A percentile compares a stretch with the other conserved stretches of the same genome.
phyloP scores from a whole-genome alignment of 2,888 invertebrate genomes.

The Norana najaformis region DNA sequence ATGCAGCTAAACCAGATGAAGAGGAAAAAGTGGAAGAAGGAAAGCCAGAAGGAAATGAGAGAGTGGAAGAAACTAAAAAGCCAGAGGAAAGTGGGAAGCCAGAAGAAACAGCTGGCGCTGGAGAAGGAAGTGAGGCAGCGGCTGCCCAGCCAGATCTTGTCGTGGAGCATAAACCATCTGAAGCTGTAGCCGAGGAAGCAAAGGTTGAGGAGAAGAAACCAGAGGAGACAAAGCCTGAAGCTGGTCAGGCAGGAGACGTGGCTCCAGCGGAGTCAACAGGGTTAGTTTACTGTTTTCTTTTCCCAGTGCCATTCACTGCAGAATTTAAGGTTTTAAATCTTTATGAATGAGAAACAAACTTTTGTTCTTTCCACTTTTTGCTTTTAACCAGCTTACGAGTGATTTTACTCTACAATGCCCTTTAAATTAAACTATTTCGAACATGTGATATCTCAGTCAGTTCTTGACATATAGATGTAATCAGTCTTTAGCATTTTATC shows the following conservation, averaged over 20 bases:
- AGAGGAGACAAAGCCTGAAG: neutral
- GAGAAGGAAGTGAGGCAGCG: neutral
- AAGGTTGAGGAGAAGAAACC: neutral
- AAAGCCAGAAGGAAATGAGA: neutral
- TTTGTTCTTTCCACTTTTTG: neutral
- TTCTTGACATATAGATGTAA: too few species aligned
- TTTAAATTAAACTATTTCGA: too few species aligned
- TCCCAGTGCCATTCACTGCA: neutral
- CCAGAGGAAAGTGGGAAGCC: neutral
- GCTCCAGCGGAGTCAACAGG: neutral
- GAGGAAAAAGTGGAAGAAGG: constrained; percentile 14
- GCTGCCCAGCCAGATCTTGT: constrained; percentile 69
- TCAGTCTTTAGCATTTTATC: too few species aligned
- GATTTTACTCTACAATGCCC: too few species aligned
- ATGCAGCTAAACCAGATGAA: constrained; percentile 14
- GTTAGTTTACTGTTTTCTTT: neutral
- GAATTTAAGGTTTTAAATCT: neutral
- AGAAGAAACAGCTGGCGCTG: neutral
- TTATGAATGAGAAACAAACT: neutral
- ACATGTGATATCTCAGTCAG: too few species aligned
- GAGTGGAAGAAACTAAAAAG: constrained; percentile 1
- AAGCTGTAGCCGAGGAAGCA: constrained; percentile 57
- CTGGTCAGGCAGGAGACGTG: neutral
- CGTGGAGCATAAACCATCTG: constrained; percentile 73
- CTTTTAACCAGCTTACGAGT: too few species aligned